These are phyloP conservation scores for Proterorhinus semilunaris DNA, from an alignment of 2,113 vertebrate genomes.

Conservation along the genomic window DNA sequence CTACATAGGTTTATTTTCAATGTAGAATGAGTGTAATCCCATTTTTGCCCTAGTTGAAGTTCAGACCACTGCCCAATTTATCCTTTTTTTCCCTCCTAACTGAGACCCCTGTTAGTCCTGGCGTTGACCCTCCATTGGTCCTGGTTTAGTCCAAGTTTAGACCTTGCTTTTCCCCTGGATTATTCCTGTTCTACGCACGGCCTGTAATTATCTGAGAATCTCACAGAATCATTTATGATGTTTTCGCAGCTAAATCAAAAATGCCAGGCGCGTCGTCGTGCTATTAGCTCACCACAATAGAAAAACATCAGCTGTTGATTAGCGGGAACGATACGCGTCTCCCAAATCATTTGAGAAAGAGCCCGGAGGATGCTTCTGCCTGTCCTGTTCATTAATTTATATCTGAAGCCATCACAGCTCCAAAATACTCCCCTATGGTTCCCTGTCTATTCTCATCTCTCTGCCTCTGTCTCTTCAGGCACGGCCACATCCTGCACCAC, in stretches of 20 bases:
- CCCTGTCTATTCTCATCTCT: constrained; percentile 28
- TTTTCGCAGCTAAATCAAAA: constrained; percentile 41
- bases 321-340: constrained; percentile 42
- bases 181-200: constrained; percentile 4
- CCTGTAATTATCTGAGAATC: constrained; percentile 35
- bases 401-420: constrained; percentile 39
- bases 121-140: not conserved
- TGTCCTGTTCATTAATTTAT: constrained; percentile 62
- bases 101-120: not conserved
- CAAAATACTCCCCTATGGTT: constrained; percentile 31
- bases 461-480: constrained; percentile 30
- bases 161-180: not conserved
- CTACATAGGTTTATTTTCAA: too few species aligned
- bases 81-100: not conserved
- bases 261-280: constrained; percentile 32
- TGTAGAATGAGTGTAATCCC: too few species aligned
- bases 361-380: constrained; percentile 50
- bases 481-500: constrained; percentile 12
- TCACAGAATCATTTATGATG: constrained; percentile 40
- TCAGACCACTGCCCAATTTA: not conserved
- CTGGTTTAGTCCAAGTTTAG: not conserved
- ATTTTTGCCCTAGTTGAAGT: too few species aligned
- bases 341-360: constrained; percentile 53
- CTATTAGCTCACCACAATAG: constrained; percentile 37
- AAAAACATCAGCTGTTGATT: constrained; percentile 59